Evolutionary conservation across 2,797 vertebrate species (phyloP).

Genomic region (Dipus sagitta): DNA sequence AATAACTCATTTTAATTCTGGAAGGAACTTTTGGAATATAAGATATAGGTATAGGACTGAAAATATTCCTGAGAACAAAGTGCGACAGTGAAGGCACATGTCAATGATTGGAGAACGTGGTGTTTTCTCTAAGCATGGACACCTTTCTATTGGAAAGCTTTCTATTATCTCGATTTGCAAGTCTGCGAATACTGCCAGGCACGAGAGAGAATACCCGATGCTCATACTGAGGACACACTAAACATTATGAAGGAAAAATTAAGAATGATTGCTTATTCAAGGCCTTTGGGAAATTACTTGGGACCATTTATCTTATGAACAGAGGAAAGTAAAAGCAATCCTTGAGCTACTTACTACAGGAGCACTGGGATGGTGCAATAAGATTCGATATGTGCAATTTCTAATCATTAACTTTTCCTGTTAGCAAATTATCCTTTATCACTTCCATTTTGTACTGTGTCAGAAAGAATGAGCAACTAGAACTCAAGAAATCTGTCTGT

Average conservation of each 20-base stretch:
- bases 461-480: not conserved
- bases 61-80: not conserved
- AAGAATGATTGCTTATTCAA: not conserved
- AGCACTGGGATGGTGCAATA: not conserved
- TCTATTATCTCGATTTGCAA: not conserved
- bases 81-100: rapidly evolving
- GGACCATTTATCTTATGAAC: not conserved
- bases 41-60: not conserved
- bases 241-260: not conserved
- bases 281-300: not conserved
- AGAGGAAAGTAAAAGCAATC: not conserved
- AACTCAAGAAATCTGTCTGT: not conserved
- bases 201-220: not conserved
- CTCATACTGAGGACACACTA: not conserved
- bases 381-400: not conserved
- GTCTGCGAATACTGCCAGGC: not conserved
- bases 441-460: not conserved
- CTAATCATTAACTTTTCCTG: not conserved
- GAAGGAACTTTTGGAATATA: not conserved
- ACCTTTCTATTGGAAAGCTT: not conserved
- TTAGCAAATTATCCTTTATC: not conserved
- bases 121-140: not conserved
- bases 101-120: not conserved
- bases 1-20: not conserved
- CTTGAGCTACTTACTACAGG: not conserved